Evolutionary conservation across 2,113 vertebrate species (phyloP), one percentile per base, ranked within the genome.

Genomic region (Silurus meridionalis): DNA sequence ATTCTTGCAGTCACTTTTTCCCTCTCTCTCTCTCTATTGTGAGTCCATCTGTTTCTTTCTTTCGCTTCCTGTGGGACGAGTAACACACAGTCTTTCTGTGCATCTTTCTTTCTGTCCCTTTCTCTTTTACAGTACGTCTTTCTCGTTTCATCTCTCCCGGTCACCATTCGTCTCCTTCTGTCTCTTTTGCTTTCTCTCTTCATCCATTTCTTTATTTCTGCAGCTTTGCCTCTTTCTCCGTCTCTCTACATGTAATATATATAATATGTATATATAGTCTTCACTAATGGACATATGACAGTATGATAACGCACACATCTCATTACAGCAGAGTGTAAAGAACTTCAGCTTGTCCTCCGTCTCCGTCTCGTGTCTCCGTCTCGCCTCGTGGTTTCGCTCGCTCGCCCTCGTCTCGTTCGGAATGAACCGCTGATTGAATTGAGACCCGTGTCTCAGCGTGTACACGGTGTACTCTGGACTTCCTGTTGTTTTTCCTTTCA

Each of bases 201-300:
- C 71, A 1, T 50, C 63, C 14, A 0, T 67, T 61, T 71, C 6
- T 71, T 64, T 48, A 5, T 83, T 53, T 19, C 21, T 77, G 4
- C 37, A 37, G 37, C 37, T 37, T 37, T 37, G 37, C 37, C 63
- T n/a, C 1, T 67, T 61, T 80, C 10, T 71, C 77, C 15, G 8
- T 83, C 67, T 19, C 21, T 77, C 37, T 37, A 37, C 37, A 37
- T 37, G 37, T 37, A 37, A 37, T 37, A 37, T 37, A 37, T 37
- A 37, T 37, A 37, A 37, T 37, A 4, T 1, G 25, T 58, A 28
- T 79, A 19, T 58, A 78, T 55, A 55, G 25, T 52, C 52, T 10
- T 58, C 77, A 58, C 7, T 79, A 79, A 79, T 79, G 53, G 14
- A 79, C n/a, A 37, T 79, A 58, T 58, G 25, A 78, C 37, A 37